These are phyloP conservation scores for Pithys albifrons DNA, from an alignment of 2,113 vertebrate species.

Conservation along the genomic window DNA sequence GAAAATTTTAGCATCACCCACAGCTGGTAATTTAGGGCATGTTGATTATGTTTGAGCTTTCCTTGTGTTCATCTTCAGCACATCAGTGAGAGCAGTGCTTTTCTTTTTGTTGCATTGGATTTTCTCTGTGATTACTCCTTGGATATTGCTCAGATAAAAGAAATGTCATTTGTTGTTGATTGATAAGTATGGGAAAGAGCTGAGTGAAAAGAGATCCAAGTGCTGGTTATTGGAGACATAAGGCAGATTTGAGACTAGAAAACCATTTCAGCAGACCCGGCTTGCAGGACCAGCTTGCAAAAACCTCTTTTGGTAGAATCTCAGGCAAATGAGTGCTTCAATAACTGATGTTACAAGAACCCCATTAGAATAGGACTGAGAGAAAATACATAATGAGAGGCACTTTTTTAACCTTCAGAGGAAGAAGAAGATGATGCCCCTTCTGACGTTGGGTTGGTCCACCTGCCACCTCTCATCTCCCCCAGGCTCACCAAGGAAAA, in stretches of 20 bases:
- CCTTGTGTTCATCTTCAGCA: background rate
- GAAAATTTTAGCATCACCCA: background rate
- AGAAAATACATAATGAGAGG: background rate
- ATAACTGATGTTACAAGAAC: background rate
- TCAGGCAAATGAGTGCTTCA: background rate
- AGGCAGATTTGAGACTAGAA: background rate
- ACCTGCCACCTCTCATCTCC: background rate
- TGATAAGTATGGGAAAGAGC: background rate
- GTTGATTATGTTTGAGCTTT: background rate
- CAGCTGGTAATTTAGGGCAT: background rate
- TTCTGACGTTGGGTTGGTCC: background rate
- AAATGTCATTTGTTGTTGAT: background rate
- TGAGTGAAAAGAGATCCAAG: background rate
- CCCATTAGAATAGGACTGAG: rapidly evolving
- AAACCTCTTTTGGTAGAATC: background rate
- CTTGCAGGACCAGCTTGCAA: background rate
- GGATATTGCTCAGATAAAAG: background rate
- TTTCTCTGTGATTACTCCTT: background rate
- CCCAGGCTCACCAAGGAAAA: rapidly evolving
- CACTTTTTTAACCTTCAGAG: background rate
- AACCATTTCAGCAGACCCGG: background rate
- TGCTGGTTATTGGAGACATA: background rate
- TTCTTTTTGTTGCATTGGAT: background rate
- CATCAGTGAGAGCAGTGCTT: background rate
- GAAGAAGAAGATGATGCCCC: background rate